Conservation (phyloP, 2,888 invertebrate species). For the Coelogynopora nodosa region DNA sequence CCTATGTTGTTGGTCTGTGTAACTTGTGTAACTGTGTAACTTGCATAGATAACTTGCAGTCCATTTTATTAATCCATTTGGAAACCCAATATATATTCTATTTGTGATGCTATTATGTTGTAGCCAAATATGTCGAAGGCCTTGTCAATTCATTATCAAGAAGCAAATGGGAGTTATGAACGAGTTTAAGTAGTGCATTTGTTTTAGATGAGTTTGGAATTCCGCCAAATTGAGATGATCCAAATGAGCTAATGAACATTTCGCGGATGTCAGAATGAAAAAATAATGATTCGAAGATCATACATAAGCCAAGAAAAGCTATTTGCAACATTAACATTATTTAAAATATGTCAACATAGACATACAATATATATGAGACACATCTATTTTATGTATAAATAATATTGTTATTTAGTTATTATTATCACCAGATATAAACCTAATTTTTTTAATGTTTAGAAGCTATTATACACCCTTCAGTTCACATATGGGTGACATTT, state of each 20-base stretch:
- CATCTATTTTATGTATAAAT: no score
- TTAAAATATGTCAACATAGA: no score
- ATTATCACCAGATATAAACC: no score
- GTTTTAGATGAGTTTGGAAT: background rate
- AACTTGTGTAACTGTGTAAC: no score
- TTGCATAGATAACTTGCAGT: background rate
- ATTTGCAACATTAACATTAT: no score
- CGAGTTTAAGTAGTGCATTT: background rate
- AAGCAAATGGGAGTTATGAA: background rate
- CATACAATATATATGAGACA: no score
- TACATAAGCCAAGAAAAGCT: no score
- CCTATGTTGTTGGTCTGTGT: background rate
- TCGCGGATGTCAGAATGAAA: background rate
- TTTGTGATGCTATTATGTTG: background rate
- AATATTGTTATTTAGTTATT: no score
- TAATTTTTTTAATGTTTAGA: no score
- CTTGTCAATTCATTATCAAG: background rate
- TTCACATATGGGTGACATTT: no score
- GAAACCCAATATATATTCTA: background rate
- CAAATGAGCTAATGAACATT: background rate
- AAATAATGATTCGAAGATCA: no score
- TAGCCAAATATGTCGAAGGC: background rate
- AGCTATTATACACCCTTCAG: no score
- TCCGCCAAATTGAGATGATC: background rate
- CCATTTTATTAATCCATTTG: background rate